A percentile compares a stretch with the other conserved stretches of the same genome.
These are phyloP conservation scores for Drosophila biarmipes DNA, from an alignment of 1,140 invertebrate genomes.

Conservation along the genomic window DNA sequence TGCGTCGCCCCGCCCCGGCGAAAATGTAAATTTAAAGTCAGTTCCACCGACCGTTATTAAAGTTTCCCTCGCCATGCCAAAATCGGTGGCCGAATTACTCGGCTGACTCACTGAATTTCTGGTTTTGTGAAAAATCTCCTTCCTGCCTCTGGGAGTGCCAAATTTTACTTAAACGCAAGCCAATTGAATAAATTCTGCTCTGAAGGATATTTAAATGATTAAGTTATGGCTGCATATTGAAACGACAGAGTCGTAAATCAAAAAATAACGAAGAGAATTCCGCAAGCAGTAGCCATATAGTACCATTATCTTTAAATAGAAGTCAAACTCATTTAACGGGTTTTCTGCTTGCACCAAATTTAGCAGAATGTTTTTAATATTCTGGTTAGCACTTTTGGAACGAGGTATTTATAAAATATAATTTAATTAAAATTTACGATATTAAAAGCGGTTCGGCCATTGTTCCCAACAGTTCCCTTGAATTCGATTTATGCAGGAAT, in stretches of 20 bases:
- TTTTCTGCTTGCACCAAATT: background rate
- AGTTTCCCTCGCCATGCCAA: conserved; percentile 36
- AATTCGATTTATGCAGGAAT: background rate
- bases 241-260: conserved; percentile 25
- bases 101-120: conserved; percentile 25
- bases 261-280: conserved; percentile 21
- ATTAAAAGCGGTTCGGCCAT: background rate
- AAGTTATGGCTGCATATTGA: conserved; percentile 20
- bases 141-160: conserved; percentile 17
- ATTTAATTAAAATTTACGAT: background rate
- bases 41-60: conserved; percentile 46
- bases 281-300: conserved; percentile 14
- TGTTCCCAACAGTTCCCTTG: background rate
- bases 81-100: background rate
- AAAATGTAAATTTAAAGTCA: conserved; percentile 69
- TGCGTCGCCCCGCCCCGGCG: conserved; percentile 20
- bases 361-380: background rate
- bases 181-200: conserved; percentile 24
- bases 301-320: conserved; percentile 9
- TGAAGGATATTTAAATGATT: conserved; percentile 10
- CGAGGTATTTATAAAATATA: background rate
- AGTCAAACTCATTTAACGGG: conserved; percentile 3
- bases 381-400: background rate
- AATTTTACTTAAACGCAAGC: conserved; percentile 13
- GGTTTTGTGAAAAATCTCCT: conserved; percentile 7